Evolutionary conservation across 1,140 invertebrate genomes (phyloP), one percentile per base, ranked within the genome.

Genomic region (Zaprionus africanus): DNA sequence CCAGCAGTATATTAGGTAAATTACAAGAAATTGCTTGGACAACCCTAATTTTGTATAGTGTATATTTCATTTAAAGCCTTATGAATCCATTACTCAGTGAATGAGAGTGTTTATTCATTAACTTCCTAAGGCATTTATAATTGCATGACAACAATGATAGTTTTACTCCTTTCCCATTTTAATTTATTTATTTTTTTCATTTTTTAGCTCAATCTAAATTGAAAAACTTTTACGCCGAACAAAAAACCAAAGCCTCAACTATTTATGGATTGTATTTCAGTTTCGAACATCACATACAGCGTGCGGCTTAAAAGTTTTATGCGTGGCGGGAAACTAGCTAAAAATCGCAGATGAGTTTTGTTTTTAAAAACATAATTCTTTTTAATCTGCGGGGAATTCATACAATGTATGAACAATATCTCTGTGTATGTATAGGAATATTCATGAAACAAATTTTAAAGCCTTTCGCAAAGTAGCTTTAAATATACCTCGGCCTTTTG

Each of bases 131-230:
- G 4, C 31, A 34, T 11, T 34, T 4, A 34, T 34, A 34, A 34
- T 34, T 34, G 31, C 11, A 34, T 34, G 9, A 34, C 31, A 11
- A 11, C 31, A 34, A 11, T 11, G 9, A 34, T 34, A 34, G 0
- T 34, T 34, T 0, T 34, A 34, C 31, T 3, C 9, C 9, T 17
- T 24, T 31, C 3, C n/a, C 9, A 19, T 34, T 76, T 70, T 36
- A 49, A 51, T 24, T 17, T 3, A 51, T 57, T 38, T 15, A 17
- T 9, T n/a, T 63, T 19, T 57, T 54, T 43, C 57, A 34, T 41
- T 13, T 54, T 34, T 41, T 15, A 19, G 15, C 69, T 82, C 70
- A 79, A 76, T 79, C 80, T 76, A 82, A 79, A 82, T 82, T 82
- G 66, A 71, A 82, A 82, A 82, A 82, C 62, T 82, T 82, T 76